phyloP scores from a whole-genome alignment of 1,140 invertebrate genomes.

The Mactra quadrangularis region DNA sequence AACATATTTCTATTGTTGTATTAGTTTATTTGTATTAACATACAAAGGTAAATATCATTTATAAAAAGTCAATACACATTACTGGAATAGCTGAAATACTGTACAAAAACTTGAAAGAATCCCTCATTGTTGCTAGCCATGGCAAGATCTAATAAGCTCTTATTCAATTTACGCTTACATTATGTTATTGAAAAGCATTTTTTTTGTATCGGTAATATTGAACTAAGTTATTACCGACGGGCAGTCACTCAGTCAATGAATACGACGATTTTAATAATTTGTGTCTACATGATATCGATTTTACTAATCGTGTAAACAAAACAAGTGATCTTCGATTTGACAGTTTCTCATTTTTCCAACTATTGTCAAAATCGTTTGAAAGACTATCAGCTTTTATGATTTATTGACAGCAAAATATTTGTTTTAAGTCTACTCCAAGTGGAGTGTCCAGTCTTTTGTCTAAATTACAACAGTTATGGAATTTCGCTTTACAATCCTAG shows the following conservation, averaged over 20 bases:
- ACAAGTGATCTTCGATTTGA: not conserved
- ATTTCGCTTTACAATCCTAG: not conserved
- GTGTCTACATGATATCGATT: not conserved
- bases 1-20: too few species aligned
- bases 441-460: not conserved
- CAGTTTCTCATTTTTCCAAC: conserved; percentile 10
- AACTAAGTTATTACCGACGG: too few species aligned
- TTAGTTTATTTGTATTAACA: too few species aligned
- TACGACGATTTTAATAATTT: not conserved
- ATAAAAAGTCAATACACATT: too few species aligned
- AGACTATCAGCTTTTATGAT: conserved; percentile 19
- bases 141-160: too few species aligned
- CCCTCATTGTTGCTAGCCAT: too few species aligned
- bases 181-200: too few species aligned
- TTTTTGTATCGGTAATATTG: too few species aligned
- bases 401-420: conserved; percentile 37
- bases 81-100: too few species aligned
- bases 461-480: conserved; percentile 9
- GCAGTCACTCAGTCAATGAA: not conserved
- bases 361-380: conserved; percentile 1
- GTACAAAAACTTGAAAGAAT: too few species aligned
- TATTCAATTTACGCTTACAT: too few species aligned
- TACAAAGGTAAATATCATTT: too few species aligned
- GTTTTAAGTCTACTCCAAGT: conserved; percentile 5
- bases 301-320: not conserved